These are phyloP conservation scores for silkworm (Bombyx mori) DNA, from an alignment of 1,140 invertebrate species.

Conservation along the genomic window DNA sequence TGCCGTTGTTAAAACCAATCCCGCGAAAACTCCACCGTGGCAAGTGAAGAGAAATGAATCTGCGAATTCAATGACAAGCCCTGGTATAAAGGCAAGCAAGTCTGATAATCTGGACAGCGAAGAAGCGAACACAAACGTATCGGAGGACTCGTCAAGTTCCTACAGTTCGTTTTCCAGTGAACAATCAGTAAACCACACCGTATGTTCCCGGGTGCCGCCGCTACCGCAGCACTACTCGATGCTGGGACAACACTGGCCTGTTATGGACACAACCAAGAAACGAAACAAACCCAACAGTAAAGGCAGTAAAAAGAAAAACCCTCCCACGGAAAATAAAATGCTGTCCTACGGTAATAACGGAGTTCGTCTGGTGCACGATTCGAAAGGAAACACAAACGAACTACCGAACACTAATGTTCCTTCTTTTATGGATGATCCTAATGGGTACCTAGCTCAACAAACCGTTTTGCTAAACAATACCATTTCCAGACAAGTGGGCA, in stretches of 20 bases:
- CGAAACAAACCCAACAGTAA: slow-evolving; percentile 72
- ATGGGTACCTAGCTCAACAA: slow-evolving; percentile 89
- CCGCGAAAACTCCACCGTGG: slow-evolving; percentile 75
- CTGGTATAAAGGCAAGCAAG: slow-evolving; percentile 45
- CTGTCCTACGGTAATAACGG: slow-evolving; percentile 45
- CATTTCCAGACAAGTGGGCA: slow-evolving; percentile 81
- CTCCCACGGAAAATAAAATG: slow-evolving; percentile 52
- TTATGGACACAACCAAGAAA: slow-evolving; percentile 75
- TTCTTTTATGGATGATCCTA: slow-evolving; percentile 89
- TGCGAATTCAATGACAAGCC: slow-evolving; percentile 33
- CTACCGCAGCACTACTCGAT: slow-evolving; percentile 78
- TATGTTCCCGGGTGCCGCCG: slow-evolving; percentile 80
- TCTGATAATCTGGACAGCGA: slow-evolving; percentile 49
- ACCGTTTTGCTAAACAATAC: slow-evolving; percentile 87
- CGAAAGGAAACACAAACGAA: slow-evolving; percentile 40
- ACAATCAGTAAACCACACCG: slow-evolving; percentile 37
- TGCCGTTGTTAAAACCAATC: slow-evolving; percentile 58
- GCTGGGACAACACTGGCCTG: slow-evolving; percentile 69
- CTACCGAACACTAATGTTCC: slow-evolving; percentile 45
- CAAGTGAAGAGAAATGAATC: slow-evolving; percentile 69
- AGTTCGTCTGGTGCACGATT: slow-evolving; percentile 42
- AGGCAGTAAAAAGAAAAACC: slow-evolving; percentile 72
- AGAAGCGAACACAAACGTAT: slow-evolving; percentile 28
- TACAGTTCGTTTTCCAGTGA: slow-evolving; percentile 39
- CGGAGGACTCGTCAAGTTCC: slow-evolving; percentile 39